Evolutionary conservation across 1,140 invertebrate species (phyloP), one percentile per base, ranked within the genome.

Genomic region (Drosophila prosaltans): DNA sequence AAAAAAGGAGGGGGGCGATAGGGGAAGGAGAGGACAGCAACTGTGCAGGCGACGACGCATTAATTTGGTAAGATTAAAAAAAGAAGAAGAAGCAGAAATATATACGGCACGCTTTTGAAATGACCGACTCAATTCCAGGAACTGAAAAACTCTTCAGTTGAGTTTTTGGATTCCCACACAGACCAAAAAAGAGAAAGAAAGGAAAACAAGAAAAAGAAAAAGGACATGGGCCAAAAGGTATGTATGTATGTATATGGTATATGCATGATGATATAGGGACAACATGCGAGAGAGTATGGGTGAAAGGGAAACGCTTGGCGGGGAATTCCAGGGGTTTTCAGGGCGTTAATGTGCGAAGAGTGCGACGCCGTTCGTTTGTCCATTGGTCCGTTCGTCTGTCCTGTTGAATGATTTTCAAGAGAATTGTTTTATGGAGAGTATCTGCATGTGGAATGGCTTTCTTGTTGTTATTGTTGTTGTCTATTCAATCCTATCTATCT

Each of bases 301-400:
- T 16, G 45, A 26, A 26, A 10, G 45, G 45, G 45, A 51, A 48
- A 6, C 8, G 45, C 21, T 30, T 30, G 28, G 21, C 36, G 40
- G 60, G 41, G 41, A 30, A n/a, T 43, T 32, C 73, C 72, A 81
- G 78, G 83, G 80, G 83, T 88, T 21, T 43, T 32, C 73, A 78
- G 81, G 78, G 83, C 84, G 83, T 88, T 88, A 89, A 88, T 88
- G 84, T 88, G 83, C 83, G 84, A 88, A 89, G 84, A 83, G 84
- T 80, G 84, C 45, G 45, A 21, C 45, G 45, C 45, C 21, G 45
- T 16, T 16, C 16, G 16, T 16, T 16, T 16, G 16, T 16, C 16
- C 16, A 0, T 16, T 16, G 16, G 16, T 16, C 16, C 16, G 16
- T 16, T 16, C 16, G 16, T 16, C 16, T 16, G 16, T 51, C 45